Conservation (phyloP, 2,888 invertebrate species). For the Uropetala carovei region DNA sequence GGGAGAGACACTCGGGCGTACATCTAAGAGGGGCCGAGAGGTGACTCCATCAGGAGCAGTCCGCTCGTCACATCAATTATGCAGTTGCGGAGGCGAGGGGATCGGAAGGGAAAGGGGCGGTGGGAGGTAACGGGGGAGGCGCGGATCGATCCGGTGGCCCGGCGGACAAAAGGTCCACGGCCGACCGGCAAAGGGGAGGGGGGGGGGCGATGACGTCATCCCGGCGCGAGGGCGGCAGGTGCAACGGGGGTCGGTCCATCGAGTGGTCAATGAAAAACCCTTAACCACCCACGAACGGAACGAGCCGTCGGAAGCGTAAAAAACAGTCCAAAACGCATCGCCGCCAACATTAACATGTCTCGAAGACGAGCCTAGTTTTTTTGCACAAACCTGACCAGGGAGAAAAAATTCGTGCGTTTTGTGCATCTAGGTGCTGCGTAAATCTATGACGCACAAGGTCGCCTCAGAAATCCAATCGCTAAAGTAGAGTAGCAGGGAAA, state of each 20-base stretch:
- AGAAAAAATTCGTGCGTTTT: no score
- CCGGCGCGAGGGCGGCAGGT: neutral
- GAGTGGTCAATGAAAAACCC: neutral
- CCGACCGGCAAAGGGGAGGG: conserved; percentile 14
- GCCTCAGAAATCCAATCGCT: no score
- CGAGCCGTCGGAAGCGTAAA: neutral
- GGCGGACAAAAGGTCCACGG: conserved; percentile 32
- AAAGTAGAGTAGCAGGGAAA: no score
- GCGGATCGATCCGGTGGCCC: conserved; percentile 19
- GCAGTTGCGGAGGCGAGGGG: conserved; percentile 28
- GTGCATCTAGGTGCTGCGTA: no score
- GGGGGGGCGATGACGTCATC: neutral
- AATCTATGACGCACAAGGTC: no score
- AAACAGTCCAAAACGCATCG: neutral
- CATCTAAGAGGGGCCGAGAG: neutral
- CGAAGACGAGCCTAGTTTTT: no score
- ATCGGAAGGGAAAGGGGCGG: neutral
- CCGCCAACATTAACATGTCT: no score
- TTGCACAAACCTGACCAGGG: no score
- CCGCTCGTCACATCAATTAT: conserved; percentile 28
- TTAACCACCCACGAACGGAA: neutral
- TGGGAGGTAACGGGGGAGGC: neutral
- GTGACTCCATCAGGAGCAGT: neutral
- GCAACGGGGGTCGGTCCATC: conserved; percentile 25
- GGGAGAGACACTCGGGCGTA: neutral